phyloP scores from a whole-genome alignment of 2,888 invertebrate species.

The Orthonevra nobilis region DNA sequence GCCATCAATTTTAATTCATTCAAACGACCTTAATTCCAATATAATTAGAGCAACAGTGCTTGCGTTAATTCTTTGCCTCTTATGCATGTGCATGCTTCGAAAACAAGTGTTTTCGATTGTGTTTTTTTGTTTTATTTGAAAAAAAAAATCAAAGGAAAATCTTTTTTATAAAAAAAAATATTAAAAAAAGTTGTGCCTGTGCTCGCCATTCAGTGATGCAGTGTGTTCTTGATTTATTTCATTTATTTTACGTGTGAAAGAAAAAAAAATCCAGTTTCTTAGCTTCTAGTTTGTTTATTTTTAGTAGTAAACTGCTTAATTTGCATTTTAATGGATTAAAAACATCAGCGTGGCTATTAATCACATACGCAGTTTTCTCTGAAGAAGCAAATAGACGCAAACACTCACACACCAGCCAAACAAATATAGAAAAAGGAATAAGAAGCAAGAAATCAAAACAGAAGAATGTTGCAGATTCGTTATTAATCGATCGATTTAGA shows the following conservation, averaged over 20 bases:
- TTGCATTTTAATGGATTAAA: constrained; percentile 70
- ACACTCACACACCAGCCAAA: constrained; percentile 8
- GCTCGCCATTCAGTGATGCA: constrained; percentile 14
- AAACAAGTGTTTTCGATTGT: constrained; percentile 33
- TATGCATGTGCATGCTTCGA: constrained; percentile 11
- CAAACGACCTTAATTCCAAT: constrained; percentile 49
- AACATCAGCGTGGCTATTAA: constrained; percentile 60
- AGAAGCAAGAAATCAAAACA: constrained; percentile 14
- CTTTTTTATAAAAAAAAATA: too few species aligned
- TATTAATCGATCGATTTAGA: constrained; percentile 43
- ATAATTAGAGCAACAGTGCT: constrained; percentile 28
- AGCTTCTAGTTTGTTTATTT: constrained; percentile 14
- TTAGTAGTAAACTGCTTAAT: constrained; percentile 44
- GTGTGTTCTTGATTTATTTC: constrained; percentile 15
- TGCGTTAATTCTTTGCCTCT: background rate
- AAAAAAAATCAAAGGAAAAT: constrained; percentile 13
- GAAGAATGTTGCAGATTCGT: constrained; percentile 33
- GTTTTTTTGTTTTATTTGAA: too few species aligned
- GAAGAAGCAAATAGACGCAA: constrained; percentile 52
- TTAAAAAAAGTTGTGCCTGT: constrained; percentile 23
- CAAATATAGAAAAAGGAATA: constrained; percentile 8
- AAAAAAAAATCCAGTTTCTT: constrained; percentile 51
- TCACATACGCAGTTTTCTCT: constrained; percentile 62
- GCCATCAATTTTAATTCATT: constrained; percentile 57
- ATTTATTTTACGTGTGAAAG: too few species aligned